Evolutionary conservation across 1,140 invertebrate species (phyloP), one percentile per base, ranked within the genome.

Genomic region (Gryllus bimaculatus): DNA sequence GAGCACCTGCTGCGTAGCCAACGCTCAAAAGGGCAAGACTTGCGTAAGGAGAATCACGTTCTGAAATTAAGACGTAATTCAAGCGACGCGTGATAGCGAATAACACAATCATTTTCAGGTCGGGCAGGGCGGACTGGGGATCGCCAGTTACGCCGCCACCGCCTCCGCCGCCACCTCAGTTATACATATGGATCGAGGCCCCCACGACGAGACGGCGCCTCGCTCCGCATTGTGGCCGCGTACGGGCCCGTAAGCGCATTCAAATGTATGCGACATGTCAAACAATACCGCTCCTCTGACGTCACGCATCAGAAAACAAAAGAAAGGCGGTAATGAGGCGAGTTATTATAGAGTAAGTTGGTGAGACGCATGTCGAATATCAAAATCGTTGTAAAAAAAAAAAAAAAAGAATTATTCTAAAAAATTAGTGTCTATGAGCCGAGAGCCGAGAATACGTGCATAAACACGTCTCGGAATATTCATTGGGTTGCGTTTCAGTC

Each of bases 41-140:
- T 39, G 26, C 26, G 26, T 66, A 66, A 66, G 10, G 54, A 66
- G 54, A 66, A 66, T 18, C 54, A 66, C 54, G 54, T 18, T 66
- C 18, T 13, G 54, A 66, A 66, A 66, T 66, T 66, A 66, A 66
- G 54, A 66, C 54, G 54, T 66, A 66, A 66, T 66, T 66, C 54
- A 66, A 66, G 10, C 54, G 10, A 18, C 18, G 54, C 10, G 7
- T 13, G 10, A 66, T 18, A 10, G 54, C 54, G 18, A 66, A 66
- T 66, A 66, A 66, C 54, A 66, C 54, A 66, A 66, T 66, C 54
- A 66, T 66, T 66, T 66, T 66, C 54, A 66, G 54, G 54, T 66
- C 54, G 54, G 18, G 54, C 18, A 18, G 10, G 54, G 18, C 54
- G 18, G 54, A 1, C 18, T 0, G 10, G 54, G 18, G 10, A 13